Evolutionary conservation across 2,113 vertebrate genomes (phyloP).

Genomic region (Halcyon senegalensis): DNA sequence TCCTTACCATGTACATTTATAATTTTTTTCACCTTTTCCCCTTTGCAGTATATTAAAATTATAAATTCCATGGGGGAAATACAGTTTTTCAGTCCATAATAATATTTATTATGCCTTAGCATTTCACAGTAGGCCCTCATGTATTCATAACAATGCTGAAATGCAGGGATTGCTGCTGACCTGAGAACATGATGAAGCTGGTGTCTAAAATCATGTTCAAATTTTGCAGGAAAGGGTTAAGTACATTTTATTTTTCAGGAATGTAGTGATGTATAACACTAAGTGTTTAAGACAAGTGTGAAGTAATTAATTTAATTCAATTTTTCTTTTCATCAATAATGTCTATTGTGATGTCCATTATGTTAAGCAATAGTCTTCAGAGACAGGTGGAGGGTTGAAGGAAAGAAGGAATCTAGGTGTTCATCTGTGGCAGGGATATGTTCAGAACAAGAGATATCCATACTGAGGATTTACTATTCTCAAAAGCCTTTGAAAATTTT

Average conservation of each 20-base stretch:
- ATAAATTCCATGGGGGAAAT: neutral
- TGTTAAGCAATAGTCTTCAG: neutral
- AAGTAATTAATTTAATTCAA: neutral
- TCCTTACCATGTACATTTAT: neutral
- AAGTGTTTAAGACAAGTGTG: neutral
- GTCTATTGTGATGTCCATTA: neutral
- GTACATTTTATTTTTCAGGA: neutral
- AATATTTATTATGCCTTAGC: neutral
- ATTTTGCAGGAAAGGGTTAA: neutral
- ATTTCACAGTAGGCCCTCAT: accelerated
- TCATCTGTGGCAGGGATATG: neutral
- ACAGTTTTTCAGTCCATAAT: neutral
- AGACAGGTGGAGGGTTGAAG: neutral
- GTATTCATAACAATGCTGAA: neutral
- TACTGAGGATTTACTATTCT: neutral
- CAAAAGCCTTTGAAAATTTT: neutral
- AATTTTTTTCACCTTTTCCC: neutral
- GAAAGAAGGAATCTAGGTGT: neutral
- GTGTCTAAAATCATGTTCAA: neutral
- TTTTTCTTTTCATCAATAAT: neutral
- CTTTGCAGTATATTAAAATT: neutral
- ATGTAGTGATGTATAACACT: neutral
- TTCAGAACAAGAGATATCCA: neutral
- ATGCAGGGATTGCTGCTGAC: neutral
- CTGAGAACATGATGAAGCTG: neutral